Evolutionary conservation across 2,888 invertebrate species (phyloP).

Genomic region (Drosophila suboccidentalis): DNA sequence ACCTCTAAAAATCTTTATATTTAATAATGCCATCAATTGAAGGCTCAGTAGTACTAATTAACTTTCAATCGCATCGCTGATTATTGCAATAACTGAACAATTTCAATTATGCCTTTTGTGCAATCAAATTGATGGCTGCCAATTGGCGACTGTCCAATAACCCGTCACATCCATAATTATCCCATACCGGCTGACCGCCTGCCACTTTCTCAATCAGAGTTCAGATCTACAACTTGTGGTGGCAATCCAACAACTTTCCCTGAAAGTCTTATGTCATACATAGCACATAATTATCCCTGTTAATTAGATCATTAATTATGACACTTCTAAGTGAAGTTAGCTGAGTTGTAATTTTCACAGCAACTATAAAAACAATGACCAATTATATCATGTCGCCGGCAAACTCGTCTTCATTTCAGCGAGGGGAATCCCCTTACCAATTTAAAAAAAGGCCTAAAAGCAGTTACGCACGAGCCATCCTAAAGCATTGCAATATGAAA

Average conservation of each 20-base stretch:
- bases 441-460: constrained; percentile 12
- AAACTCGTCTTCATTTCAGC: constrained; percentile 32
- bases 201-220: constrained; percentile 21
- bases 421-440: not conserved
- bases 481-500: constrained; percentile 35
- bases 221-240: constrained; percentile 31
- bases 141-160: constrained; percentile 50
- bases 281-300: constrained; percentile 6
- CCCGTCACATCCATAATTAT: constrained; percentile 30
- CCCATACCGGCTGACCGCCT: not conserved
- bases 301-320: constrained; percentile 68
- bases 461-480: constrained; percentile 69
- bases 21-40: constrained; percentile 36
- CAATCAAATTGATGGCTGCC: constrained; percentile 31
- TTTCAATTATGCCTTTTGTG: constrained; percentile 63
- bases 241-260: constrained; percentile 6
- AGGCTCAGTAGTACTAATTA: constrained; percentile 4
- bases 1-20: constrained; percentile 11
- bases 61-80: constrained; percentile 44
- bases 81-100: constrained; percentile 54
- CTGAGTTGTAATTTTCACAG: constrained; percentile 20
- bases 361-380: constrained; percentile 39
- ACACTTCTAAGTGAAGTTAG: constrained; percentile 47
- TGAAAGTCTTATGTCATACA: constrained; percentile 28
- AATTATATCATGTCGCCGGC: constrained; percentile 61